Evolutionary conservation across 2,113 vertebrate species (phyloP), one percentile per base, ranked within the genome.

Genomic region (Acrocephalus kingi): DNA sequence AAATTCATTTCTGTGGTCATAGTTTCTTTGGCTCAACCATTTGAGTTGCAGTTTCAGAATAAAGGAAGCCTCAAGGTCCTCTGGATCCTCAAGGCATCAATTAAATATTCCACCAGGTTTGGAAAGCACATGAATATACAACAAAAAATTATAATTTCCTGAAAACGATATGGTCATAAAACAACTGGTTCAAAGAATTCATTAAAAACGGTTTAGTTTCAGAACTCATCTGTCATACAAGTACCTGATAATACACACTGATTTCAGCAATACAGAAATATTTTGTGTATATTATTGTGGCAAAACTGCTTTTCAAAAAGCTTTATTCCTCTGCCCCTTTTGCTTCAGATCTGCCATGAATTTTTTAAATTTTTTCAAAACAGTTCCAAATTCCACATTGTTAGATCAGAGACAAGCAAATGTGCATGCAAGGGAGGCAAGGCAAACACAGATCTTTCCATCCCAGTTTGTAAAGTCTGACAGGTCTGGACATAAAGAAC

Each of bases 361-460:
- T 68, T 61, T 64, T 66, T 25, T 11, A 12, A 5, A 2, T 1
- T 11, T 35, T 72, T 63, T 61, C 43, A 75, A 54, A 93, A 24
- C 4, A 30, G 49, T 71, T 80, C 39, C 51, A 84, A 94, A 93
- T 31, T 75, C 56, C 20, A 83, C n/a, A 31, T 43, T 87, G 59
- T 67, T 76, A 73, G 30, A 62, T 66, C 46, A 88, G 58, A 94
- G 94, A 84, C n/a, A 83, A 67, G 30, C 4, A 9, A 66, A 59
- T 12, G 37, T 37, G 55, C 39, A 58, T 71, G 83, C 35, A 83
- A 82, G 52, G 15, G 25, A 49, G 52, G 37, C n/a, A 91, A 89
- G 68, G 59, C 41, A 96, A 93, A 77, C 72, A 82, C 52, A 73
- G 7, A 55, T 62, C 41, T 94, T 83, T 90, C 93, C 77, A 73